Evolutionary conservation across 1,140 invertebrate species (phyloP), one percentile per base, ranked within the genome.

Genomic region (Cotesia glomerata): DNA sequence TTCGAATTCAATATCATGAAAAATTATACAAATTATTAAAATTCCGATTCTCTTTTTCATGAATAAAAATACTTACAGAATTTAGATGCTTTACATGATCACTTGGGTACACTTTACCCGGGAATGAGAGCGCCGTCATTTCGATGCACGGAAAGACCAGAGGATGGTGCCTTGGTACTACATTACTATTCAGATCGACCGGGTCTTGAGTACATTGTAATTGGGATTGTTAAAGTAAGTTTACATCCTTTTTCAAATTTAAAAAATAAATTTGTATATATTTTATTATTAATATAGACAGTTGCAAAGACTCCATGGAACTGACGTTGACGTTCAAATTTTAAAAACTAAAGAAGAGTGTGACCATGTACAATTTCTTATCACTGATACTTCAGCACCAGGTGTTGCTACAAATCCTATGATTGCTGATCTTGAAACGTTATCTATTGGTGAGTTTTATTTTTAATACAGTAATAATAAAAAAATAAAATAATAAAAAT

Each of bases 351-450:
- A 97, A 85, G 91, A 92, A 62, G 93, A 95, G 74, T 93, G 92
- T 61, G 96, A 98, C 87, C 97, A 98, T 81, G 95, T 97, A 0
- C 95, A 98, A 87, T 98, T 98, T 86, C 88, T 97, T 39, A 98
- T 98, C 82, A 94, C 92, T 3, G 95, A 97, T 82, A 93, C 92
- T 69, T 92, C 92, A 1, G 90, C 88, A 0, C 88, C 89, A 5
- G 89, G 90, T 9, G 88, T 90, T 36, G 88, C 89, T 5, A 87
- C 89, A 11, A 89, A 90, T 4, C 89, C 91, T 5, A 91, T 92
- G 84, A 92, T 91, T 45, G 89, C 91, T 35, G 93, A 94, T 81
- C 90, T 93, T 36, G 91, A 93, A 81, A 92, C 90, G 14, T 78
- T 94, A 35, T 93, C 92, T 16, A 85, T 92, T 68, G 92, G 93